Base-by-base conservation (phyloP, 1,140 invertebrate species). In the Neotoxoptera formosana region DNA sequence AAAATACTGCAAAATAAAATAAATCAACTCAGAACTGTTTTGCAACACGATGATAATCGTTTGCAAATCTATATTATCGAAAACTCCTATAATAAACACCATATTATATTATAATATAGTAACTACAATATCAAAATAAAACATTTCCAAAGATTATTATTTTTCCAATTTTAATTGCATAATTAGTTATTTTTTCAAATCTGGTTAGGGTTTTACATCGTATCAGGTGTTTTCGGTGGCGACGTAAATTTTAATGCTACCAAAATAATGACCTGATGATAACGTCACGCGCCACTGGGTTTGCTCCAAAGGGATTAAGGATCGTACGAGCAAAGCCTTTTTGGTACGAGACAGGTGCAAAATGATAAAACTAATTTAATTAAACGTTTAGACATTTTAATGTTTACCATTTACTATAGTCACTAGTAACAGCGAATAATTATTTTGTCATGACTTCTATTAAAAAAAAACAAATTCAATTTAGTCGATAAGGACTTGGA, bases 331-430 rank as follows among this genome's bases (percentile, higher is more conserved):
- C 36, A 90, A 90, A 90, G 89, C 89, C 36, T 45, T 67, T 56
- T 41, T 36, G 56, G 53, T 47, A 90, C 89, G 89, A 90, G 89
- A 90, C 89, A 90, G 56, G 89, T 90, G 89, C 89, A 67, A 90
- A 90, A 90, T 67, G 89, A 90, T 90, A 90, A 90, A 90, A 90
- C 89, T 90, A 90, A 90, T 90, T 90, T 90, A 90, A 90, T 90
- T 90, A 90, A 90, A 90, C 88, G 88, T 90, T 90, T 56, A 36
- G 88, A 56, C 51, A 89, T 89, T 89, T 89, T 51, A 53, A 90
- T 90, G 53, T 60, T 60, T 60, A 90, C 36, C 88, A n/a, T 90
- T 90, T 67, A 90, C 53, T 67, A 90, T 36, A 45, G 25, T 23
- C 53, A n/a, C 51, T 36, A 45, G 53, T 23, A 30, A 41, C n/a